Percentiles rank a stretch among this genome's conserved stretches.
Conservation (phyloP, 2,888 invertebrate species). For the Pristionchus entomophagus region DNA sequence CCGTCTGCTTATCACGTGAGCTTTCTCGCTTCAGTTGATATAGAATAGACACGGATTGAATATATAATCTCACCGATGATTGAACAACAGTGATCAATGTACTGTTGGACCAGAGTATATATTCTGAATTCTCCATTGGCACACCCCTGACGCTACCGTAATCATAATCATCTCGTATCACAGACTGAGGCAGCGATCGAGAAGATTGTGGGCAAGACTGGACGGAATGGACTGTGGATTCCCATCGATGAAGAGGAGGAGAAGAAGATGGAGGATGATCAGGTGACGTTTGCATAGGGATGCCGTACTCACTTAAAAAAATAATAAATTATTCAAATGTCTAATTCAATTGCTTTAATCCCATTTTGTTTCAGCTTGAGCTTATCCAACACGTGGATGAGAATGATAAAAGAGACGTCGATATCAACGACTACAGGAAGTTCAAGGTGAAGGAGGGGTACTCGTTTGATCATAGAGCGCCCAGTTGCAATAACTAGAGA, state of each 20-base stretch:
- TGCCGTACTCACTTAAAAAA: background rate
- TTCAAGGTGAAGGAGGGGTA: slow-evolving; percentile 1
- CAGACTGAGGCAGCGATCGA: slow-evolving; percentile 27
- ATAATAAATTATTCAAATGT: too few species aligned
- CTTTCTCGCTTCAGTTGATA: too few species aligned
- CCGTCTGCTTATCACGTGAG: too few species aligned
- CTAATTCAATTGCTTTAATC: too few species aligned
- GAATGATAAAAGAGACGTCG: background rate
- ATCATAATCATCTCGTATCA: background rate
- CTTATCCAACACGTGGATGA: slow-evolving; percentile 10
- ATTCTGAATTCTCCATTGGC: too few species aligned
- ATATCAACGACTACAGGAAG: background rate
- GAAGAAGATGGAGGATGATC: background rate
- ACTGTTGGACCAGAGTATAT: too few species aligned
- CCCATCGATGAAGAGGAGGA: background rate
- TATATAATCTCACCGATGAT: too few species aligned
- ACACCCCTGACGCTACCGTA: too few species aligned
- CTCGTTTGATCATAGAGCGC: too few species aligned
- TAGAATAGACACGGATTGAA: too few species aligned
- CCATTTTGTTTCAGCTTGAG: background rate
- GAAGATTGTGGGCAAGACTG: slow-evolving; percentile 1
- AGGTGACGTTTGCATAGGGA: background rate
- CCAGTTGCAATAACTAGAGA: too few species aligned
- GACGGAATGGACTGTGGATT: background rate
- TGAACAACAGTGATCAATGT: too few species aligned